Evolutionary conservation across 2,888 invertebrate genomes (phyloP).

Genomic region (Stictocephala bisonia): DNA sequence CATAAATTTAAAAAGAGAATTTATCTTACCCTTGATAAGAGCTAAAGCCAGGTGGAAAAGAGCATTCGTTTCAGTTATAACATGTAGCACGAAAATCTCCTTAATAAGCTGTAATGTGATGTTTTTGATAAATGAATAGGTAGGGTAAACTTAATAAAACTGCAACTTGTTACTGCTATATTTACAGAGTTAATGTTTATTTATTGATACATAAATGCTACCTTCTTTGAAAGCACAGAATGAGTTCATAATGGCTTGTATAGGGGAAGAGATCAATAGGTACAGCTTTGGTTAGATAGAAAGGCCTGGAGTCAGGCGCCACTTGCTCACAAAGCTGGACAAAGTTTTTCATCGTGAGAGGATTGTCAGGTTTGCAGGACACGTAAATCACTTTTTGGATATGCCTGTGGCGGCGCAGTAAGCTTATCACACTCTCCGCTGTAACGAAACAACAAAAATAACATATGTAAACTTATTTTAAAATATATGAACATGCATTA

Average conservation of each 20-base stretch:
- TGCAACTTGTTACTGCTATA: too few species aligned
- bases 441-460: slow-evolving; percentile 43
- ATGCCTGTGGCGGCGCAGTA: slow-evolving; percentile 78
- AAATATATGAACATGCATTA: too few species aligned
- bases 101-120: too few species aligned
- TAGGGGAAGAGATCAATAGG: slow-evolving; percentile 98
- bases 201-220: too few species aligned
- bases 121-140: too few species aligned
- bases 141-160: too few species aligned
- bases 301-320: slow-evolving; percentile 85
- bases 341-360: slow-evolving; percentile 83
- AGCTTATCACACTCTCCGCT: slow-evolving; percentile 64
- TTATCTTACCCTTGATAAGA: too few species aligned
- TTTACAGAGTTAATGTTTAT: too few species aligned
- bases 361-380: slow-evolving; percentile 86
- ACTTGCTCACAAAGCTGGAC: slow-evolving; percentile 82
- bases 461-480: neutral
- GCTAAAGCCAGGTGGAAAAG: too few species aligned
- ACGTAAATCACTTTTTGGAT: slow-evolving; percentile 89
- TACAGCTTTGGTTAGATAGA: slow-evolving; percentile 82
- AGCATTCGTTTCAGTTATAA: too few species aligned
- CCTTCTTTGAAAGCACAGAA: slow-evolving; percentile 78
- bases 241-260: slow-evolving; percentile 91
- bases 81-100: too few species aligned
- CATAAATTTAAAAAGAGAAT: too few species aligned